Evolutionary conservation across 2,113 vertebrate genomes (phyloP).

Genomic region (Jaculus jaculus): DNA sequence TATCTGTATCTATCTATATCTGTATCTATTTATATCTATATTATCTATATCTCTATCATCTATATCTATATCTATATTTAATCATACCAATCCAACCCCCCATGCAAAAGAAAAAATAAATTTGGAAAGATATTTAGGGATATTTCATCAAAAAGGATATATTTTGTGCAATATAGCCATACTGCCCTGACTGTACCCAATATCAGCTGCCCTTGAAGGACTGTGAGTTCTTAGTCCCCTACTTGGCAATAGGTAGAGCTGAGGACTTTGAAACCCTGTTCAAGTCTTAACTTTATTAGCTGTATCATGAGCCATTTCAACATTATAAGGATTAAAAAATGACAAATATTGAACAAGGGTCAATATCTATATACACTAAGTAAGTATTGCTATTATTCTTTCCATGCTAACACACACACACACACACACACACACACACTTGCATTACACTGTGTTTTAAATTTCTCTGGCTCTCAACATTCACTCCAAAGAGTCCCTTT

Average conservation of each 20-base stretch:
- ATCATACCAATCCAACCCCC: too few relatives aligned
- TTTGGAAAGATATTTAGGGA: background rate
- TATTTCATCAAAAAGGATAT: background rate
- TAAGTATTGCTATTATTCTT: background rate
- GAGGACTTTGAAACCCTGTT: background rate
- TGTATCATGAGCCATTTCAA: background rate
- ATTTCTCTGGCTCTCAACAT: constrained; percentile 36
- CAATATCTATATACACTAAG: background rate
- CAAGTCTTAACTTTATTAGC: background rate
- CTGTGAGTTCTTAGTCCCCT: background rate
- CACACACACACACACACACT: background rate
- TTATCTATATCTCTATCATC: too few relatives aligned
- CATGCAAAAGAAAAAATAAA: too few relatives aligned
- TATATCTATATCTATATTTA: too few relatives aligned
- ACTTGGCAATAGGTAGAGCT: background rate
- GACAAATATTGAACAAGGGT: background rate
- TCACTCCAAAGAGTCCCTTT: background rate
- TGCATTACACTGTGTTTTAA: constrained; percentile 18
- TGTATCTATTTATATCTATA: too few relatives aligned
- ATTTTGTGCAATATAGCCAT: background rate
- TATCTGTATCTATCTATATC: too few relatives aligned
- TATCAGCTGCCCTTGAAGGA: background rate
- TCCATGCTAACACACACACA: background rate
- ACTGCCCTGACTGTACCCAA: background rate
- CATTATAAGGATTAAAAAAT: background rate